Conservation (phyloP, 2,113 vertebrate species). For the Cephalopterus ornatus region DNA sequence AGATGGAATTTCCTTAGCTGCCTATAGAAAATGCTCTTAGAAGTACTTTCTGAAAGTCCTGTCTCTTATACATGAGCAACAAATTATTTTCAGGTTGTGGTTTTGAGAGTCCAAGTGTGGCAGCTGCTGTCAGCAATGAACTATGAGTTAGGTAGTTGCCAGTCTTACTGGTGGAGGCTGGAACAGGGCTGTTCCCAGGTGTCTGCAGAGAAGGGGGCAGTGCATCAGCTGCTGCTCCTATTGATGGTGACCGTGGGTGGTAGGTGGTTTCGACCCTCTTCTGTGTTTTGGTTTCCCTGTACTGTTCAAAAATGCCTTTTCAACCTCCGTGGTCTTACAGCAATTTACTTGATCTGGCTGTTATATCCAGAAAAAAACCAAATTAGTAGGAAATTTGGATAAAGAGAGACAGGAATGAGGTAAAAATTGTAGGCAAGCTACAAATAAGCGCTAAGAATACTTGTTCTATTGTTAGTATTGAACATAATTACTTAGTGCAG, state of each 20-base stretch:
- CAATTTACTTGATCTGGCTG: neutral
- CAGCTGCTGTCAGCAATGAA: neutral
- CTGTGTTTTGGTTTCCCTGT: neutral
- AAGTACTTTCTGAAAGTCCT: neutral
- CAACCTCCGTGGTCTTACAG: neutral
- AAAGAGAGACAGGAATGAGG: neutral
- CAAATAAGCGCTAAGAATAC: neutral
- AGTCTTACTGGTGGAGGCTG: neutral
- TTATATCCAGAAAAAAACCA: neutral
- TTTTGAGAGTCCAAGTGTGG: neutral
- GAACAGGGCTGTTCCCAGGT: neutral
- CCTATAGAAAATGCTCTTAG: neutral
- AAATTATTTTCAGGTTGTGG: neutral
- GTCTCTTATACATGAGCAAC: neutral
- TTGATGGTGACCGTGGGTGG: accelerated
- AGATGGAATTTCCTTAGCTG: neutral
- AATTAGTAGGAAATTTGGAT: neutral
- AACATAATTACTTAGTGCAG: neutral
- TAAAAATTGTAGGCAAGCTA: neutral
- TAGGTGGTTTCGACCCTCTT: neutral
- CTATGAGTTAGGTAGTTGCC: neutral
- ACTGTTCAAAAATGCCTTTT: neutral
- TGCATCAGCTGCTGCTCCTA: neutral
- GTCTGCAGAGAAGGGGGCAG: neutral
- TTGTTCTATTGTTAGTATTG: neutral